Evolutionary conservation across 2,797 vertebrate genomes (phyloP).

Genomic region (Antrozous pallidus): DNA sequence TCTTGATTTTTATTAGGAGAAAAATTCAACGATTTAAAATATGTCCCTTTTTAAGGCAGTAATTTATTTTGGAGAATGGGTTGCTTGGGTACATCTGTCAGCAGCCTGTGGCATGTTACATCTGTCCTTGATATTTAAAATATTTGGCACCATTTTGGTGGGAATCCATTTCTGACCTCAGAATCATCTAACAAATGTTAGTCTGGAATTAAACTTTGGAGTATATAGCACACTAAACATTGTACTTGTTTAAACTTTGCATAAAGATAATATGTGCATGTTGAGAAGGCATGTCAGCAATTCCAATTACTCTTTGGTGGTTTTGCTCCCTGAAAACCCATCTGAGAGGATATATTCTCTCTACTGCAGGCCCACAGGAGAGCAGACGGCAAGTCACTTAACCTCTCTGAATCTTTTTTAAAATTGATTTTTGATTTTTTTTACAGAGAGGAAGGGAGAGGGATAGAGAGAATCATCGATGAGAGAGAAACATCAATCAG

Average conservation of each 20-base stretch:
- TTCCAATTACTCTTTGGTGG: background rate
- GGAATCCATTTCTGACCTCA: slow-evolving; percentile 39
- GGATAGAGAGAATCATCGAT: no score
- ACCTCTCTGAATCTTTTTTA: background rate
- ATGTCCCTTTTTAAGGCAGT: slow-evolving; percentile 26
- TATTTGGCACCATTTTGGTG: slow-evolving; percentile 44
- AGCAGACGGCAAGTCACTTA: background rate
- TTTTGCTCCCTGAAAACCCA: background rate
- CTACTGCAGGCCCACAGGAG: background rate
- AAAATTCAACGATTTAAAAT: slow-evolving; percentile 34
- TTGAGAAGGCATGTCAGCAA: background rate
- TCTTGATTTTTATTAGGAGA: slow-evolving; percentile 49
- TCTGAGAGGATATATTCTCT: background rate
- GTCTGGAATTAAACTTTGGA: slow-evolving; percentile 28
- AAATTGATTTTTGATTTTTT: no score
- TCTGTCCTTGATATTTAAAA: slow-evolving; percentile 61
- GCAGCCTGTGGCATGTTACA: slow-evolving; percentile 52
- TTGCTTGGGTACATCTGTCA: slow-evolving; percentile 38
- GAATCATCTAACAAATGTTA: slow-evolving; percentile 31
- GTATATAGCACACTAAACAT: slow-evolving; percentile 27
- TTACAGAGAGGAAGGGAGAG: no score
- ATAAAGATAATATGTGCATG: background rate
- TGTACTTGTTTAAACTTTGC: background rate
- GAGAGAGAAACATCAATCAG: no score
- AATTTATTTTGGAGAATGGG: slow-evolving; percentile 20